Conservation (phyloP, 2,888 invertebrate genomes). For the Xestia c-nigrum region DNA sequence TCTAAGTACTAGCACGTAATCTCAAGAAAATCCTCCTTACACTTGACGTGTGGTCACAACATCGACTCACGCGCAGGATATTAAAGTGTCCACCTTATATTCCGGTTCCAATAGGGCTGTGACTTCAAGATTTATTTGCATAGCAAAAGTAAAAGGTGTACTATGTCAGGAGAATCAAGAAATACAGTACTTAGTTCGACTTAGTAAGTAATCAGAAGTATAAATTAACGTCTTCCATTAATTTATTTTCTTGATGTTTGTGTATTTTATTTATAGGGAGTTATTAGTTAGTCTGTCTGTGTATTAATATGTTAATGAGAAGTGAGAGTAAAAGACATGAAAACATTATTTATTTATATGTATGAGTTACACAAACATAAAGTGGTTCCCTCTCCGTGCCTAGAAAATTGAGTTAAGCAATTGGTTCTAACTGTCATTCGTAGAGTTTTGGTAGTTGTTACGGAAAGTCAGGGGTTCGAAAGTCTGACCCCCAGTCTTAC, state of each 20-base stretch:
- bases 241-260: conserved; percentile 34
- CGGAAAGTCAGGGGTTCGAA: background rate
- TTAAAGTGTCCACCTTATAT: conserved; percentile 77
- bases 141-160: conserved; percentile 49
- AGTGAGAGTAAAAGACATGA: conserved; percentile 19
- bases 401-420: background rate
- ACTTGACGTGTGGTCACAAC: conserved; percentile 79
- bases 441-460: background rate
- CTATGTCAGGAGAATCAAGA: conserved; percentile 27
- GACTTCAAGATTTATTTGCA: conserved; percentile 36
- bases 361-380: background rate
- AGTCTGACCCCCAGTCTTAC: background rate
- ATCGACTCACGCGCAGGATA: conserved; percentile 70
- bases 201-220: conserved; percentile 35
- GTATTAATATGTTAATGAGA: conserved; percentile 10
- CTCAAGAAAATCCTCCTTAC: conserved; percentile 63
- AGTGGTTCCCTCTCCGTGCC: background rate
- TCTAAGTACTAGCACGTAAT: conserved; percentile 27
- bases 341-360: background rate
- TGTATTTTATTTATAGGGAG: conserved; percentile 17
- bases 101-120: conserved; percentile 75
- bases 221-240: conserved; percentile 41
- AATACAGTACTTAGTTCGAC: conserved; percentile 25
- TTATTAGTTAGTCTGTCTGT: conserved; percentile 21
- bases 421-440: background rate